phyloP scores from a whole-genome alignment of 2,888 invertebrate genomes.

The Hoplodrina ambigua region DNA sequence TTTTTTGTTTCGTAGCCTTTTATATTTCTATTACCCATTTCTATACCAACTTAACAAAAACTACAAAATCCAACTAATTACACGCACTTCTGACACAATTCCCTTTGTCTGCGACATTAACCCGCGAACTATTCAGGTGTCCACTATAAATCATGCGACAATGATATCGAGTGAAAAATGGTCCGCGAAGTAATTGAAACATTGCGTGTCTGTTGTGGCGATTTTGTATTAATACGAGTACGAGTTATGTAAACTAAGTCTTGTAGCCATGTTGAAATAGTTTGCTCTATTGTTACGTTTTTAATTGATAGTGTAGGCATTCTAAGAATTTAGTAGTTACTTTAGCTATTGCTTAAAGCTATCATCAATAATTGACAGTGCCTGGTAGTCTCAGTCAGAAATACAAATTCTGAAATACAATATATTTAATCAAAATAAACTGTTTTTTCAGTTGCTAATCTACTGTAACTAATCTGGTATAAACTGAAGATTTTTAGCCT shows the following conservation, averaged over 20 bases:
- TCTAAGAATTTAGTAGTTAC: not conserved
- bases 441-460: too few species aligned
- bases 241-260: slow-evolving; percentile 8
- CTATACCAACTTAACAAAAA: not conserved
- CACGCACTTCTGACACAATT: slow-evolving; percentile 25
- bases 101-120: slow-evolving; percentile 47
- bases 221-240: slow-evolving; percentile 26
- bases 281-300: slow-evolving; percentile 14
- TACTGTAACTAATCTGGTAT: too few species aligned
- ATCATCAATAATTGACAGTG: not conserved
- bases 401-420: too few species aligned
- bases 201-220: slow-evolving; percentile 59
- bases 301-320: slow-evolving; percentile 1
- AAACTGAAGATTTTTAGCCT: too few species aligned
- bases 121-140: slow-evolving; percentile 56
- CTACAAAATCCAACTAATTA: slow-evolving; percentile 22
- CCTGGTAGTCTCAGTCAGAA: not conserved
- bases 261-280: slow-evolving; percentile 15
- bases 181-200: slow-evolving; percentile 65
- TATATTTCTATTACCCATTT: too few species aligned
- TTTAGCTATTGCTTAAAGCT: not conserved
- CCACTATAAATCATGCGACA: slow-evolving; percentile 60
- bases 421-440: too few species aligned
- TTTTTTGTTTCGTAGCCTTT: too few species aligned
- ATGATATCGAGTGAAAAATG: slow-evolving; percentile 68